phyloP scores from a whole-genome alignment of 2,113 vertebrate genomes.

The Machaerirhynchus nigripectus region DNA sequence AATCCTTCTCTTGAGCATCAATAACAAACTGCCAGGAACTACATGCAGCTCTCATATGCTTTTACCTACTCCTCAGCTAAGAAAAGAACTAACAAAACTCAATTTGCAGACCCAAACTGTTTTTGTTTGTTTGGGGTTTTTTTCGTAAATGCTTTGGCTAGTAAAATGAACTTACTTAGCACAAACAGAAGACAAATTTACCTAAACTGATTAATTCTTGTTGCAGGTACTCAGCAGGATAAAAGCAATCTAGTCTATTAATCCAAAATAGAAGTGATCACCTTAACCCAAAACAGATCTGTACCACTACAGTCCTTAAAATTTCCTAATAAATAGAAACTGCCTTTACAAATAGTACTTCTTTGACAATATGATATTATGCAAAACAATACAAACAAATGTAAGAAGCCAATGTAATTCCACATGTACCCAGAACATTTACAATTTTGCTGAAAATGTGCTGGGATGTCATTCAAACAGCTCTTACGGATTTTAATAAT shows the following conservation, averaged over 20 bases:
- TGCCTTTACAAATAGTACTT: background rate
- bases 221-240: background rate
- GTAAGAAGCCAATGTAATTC: background rate
- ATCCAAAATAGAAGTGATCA: background rate
- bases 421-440: background rate
- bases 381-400: background rate
- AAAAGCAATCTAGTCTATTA: background rate
- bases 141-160: background rate
- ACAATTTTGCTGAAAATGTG: background rate
- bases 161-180: background rate
- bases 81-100: background rate
- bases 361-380: background rate
- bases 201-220: background rate
- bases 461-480: background rate
- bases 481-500: background rate
- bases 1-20: background rate
- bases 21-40: background rate
- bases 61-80: background rate
- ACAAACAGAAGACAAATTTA: background rate
- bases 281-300: background rate
- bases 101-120: background rate
- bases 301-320: background rate
- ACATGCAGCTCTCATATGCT: background rate
- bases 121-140: background rate
- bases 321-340: background rate